Evolutionary conservation across 1,140 invertebrate species (phyloP).

Genomic region (Papilio polytes): DNA sequence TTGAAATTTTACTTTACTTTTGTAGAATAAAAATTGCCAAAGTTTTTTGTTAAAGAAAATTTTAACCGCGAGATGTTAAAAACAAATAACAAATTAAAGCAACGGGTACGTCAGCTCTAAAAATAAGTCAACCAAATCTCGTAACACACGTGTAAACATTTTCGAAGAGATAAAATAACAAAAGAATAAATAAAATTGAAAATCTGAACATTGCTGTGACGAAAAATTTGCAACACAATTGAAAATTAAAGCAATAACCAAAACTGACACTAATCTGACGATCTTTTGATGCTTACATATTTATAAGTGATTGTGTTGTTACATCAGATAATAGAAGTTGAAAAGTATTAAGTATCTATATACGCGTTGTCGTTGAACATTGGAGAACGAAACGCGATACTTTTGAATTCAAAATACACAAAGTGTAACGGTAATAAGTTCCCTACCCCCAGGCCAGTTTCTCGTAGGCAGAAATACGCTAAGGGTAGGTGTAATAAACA

Average conservation of each 20-base stretch:
- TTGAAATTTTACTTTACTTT: not conserved
- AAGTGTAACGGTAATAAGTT: too few species aligned
- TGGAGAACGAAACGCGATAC: not conserved
- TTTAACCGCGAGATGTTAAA: not conserved
- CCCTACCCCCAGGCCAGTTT: too few species aligned
- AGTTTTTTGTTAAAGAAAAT: too few species aligned
- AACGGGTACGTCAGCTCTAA: not conserved
- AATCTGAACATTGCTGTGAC: not conserved
- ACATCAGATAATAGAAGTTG: not conserved
- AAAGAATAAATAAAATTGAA: not conserved
- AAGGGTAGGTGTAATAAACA: not conserved
- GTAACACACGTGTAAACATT: not conserved
- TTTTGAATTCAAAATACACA: not conserved
- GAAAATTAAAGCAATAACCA: not conserved
- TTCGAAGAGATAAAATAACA: not conserved
- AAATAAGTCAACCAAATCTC: not conserved
- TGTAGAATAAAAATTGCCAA: not conserved
- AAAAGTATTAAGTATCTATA: too few species aligned
- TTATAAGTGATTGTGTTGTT: not conserved
- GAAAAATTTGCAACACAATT: slow-evolving; percentile 4
- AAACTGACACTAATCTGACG: not conserved
- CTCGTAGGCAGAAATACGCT: not conserved
- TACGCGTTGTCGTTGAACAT: not conserved
- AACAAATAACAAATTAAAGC: not conserved
- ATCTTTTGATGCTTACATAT: not conserved